Conservation (phyloP, 2,797 vertebrate genomes). For the Poecilia gillii region DNA sequence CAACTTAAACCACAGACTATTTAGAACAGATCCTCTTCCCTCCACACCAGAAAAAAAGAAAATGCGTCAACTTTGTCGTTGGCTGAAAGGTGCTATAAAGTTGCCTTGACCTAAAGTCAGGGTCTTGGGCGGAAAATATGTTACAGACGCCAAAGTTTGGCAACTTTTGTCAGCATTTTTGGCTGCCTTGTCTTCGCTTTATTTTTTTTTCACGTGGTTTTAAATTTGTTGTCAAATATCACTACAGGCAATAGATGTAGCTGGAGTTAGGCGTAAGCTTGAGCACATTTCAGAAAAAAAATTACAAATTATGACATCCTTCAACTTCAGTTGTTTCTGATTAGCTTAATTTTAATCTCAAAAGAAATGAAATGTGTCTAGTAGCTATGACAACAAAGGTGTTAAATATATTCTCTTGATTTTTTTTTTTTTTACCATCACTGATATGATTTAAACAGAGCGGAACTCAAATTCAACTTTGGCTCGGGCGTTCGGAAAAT, state of each 20-base stretch:
- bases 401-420: slow-evolving; percentile 16
- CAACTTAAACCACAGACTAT: not conserved
- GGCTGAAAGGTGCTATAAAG: too few species aligned
- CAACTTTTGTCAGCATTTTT: not conserved
- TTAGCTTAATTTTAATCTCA: not conserved
- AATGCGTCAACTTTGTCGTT: not conserved
- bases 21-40: not conserved
- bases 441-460: slow-evolving; percentile 18
- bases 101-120: too few species aligned
- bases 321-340: not conserved
- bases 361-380: not conserved
- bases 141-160: not conserved
- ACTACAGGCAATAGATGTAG: not conserved
- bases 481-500: slow-evolving; percentile 30
- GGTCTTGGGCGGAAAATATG: not conserved
- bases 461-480: slow-evolving; percentile 21
- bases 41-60: not conserved
- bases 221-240: not conserved
- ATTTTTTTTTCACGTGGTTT: not conserved
- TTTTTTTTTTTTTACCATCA: not conserved
- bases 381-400: not conserved
- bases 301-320: not conserved
- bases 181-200: not conserved
- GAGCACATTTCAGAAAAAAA: not conserved
- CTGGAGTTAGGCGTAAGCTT: not conserved